Percentiles rank a stretch among this genome's conserved stretches.
phyloP scores from a whole-genome alignment of 2,113 vertebrate genomes.

The Oncorhynchus keta region DNA sequence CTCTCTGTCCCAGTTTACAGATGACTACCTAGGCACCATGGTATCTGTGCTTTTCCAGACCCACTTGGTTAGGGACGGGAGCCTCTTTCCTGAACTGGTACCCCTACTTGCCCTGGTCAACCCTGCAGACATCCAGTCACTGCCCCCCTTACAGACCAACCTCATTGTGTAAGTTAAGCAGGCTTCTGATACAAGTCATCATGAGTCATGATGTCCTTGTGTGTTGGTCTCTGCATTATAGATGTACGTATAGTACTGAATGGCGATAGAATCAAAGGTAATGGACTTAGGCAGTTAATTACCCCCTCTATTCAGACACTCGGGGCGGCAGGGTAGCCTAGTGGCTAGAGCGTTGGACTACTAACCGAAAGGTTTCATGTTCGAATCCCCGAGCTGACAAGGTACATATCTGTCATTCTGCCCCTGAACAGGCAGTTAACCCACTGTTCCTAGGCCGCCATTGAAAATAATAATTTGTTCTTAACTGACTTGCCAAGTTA shows the following conservation, averaged over 20 bases:
- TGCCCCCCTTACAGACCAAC: constrained; percentile 67
- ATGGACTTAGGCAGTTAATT: no score
- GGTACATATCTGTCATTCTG: no score
- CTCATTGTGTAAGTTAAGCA: constrained; percentile 61
- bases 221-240: neutral
- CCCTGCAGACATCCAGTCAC: constrained; percentile 58
- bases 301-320: no score
- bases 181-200: neutral
- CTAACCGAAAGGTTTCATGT: no score
- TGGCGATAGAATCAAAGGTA: neutral
- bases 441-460: no score
- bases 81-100: constrained; percentile 66
- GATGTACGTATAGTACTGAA: neutral
- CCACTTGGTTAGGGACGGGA: constrained; percentile 57
- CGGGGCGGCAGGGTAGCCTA: no score
- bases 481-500: no score
- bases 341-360: no score
- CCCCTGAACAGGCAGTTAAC: no score
- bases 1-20: constrained; percentile 57
- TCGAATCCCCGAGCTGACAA: no score
- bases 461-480: no score
- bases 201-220: neutral
- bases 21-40: constrained; percentile 66
- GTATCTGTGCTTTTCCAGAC: constrained; percentile 68
- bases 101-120: constrained; percentile 62